A percentile compares a stretch with the other conserved stretches of the same genome.
phyloP scores from a whole-genome alignment of 2,888 invertebrate genomes.

The Drosophila emarginata region DNA sequence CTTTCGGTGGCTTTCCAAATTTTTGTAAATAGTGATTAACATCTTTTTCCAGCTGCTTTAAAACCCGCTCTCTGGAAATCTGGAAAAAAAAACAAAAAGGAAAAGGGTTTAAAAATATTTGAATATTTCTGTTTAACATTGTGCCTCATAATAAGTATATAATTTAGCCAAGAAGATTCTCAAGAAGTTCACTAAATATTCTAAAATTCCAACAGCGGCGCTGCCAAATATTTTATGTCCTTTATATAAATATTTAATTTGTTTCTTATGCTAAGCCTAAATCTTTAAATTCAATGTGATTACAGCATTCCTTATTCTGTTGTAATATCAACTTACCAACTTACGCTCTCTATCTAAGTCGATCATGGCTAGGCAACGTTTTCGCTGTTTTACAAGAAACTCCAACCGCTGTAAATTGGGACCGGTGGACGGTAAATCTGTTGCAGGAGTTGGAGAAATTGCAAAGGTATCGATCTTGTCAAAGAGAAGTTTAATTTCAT shows the following conservation, averaged over 20 bases:
- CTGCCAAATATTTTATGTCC: too few species aligned
- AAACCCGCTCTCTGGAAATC: constrained; percentile 19
- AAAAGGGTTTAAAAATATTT: background rate
- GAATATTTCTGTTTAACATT: too few species aligned
- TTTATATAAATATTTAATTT: too few species aligned
- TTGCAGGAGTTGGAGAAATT: too few species aligned
- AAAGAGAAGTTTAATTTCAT: constrained; percentile 23
- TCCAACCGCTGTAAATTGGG: constrained; percentile 7
- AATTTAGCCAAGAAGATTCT: too few species aligned
- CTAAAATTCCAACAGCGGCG: too few species aligned
- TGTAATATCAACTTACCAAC: constrained; percentile 17
- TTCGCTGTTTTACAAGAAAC: constrained; percentile 12
- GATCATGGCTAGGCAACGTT: constrained; percentile 28
- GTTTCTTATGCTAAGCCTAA: too few species aligned
- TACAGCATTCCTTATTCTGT: too few species aligned
- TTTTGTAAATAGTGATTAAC: constrained; percentile 24
- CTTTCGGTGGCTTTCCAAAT: background rate
- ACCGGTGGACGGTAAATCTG: background rate
- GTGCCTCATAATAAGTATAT: too few species aligned
- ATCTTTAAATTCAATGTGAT: too few species aligned
- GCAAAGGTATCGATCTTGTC: constrained; percentile 1
- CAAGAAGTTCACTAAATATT: too few species aligned
- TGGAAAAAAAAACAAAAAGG: too few species aligned
- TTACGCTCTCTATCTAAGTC: constrained; percentile 10
- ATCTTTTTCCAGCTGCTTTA: constrained; percentile 18